A percentile compares a stretch with the other conserved stretches of the same genome.
These are phyloP conservation scores for Monochamus alternatus DNA, from an alignment of 2,888 invertebrate species.

Conservation along the genomic window DNA sequence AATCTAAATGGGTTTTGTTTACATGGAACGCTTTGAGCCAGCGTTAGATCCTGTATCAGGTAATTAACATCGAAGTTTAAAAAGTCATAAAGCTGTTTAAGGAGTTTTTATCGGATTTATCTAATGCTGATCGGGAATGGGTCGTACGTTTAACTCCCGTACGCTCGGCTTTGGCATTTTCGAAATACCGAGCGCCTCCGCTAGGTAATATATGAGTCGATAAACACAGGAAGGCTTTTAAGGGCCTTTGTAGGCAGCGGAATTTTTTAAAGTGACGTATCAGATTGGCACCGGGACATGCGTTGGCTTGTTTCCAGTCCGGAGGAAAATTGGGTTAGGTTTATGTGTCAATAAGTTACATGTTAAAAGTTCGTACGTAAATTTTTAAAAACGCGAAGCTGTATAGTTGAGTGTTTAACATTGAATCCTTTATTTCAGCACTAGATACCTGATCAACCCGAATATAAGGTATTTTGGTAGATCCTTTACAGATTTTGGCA, in stretches of 20 bases:
- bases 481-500: no score
- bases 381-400: background rate
- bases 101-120: constrained; percentile 40
- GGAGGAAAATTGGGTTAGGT: constrained; percentile 32
- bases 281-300: constrained; percentile 46
- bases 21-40: constrained; percentile 46
- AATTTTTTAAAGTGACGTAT: constrained; percentile 51
- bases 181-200: constrained; percentile 10
- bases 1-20: constrained; percentile 53
- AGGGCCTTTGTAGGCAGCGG: constrained; percentile 45
- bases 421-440: no score
- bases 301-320: constrained; percentile 44
- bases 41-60: constrained; percentile 45
- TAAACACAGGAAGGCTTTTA: constrained; percentile 55
- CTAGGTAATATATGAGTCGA: constrained; percentile 50
- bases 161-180: constrained; percentile 21
- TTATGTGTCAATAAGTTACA: constrained; percentile 18
- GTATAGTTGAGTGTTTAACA: background rate
- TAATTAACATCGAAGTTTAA: constrained; percentile 48
- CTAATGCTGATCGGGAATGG: constrained; percentile 28
- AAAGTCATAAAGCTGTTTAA: constrained; percentile 44
- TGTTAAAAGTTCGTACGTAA: background rate
- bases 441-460: no score
- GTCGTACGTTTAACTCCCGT: constrained; percentile 17
- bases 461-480: no score